phyloP scores from a whole-genome alignment of 2,797 vertebrate species.

The Pempheris klunzingeri region DNA sequence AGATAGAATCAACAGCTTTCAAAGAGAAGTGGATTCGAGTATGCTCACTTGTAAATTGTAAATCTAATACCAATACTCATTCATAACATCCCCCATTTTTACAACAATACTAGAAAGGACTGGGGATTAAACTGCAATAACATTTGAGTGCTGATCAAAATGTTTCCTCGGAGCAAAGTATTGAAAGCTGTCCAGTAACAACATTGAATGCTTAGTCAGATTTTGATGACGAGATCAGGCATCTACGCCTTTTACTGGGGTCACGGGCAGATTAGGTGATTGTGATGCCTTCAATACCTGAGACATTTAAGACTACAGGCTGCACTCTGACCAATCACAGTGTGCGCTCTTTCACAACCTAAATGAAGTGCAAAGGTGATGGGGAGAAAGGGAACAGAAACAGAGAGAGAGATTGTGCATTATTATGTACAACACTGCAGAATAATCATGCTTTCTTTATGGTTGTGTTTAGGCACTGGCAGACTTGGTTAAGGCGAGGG shows the following conservation, averaged over 20 bases:
- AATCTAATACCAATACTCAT: neutral
- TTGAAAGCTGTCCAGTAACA: neutral
- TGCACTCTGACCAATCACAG: neutral
- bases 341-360: neutral
- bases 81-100: neutral
- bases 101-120: neutral
- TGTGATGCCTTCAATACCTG: neutral
- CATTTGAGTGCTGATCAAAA: neutral
- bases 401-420: no score
- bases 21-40: conserved; percentile 7
- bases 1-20: conserved; percentile 30
- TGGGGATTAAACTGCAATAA: neutral
- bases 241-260: neutral
- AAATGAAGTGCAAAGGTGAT: neutral
- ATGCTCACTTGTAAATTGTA: conserved; percentile 1
- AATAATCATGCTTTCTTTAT: neutral
- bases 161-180: neutral
- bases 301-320: neutral
- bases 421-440: no score
- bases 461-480: neutral
- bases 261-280: neutral
- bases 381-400: neutral
- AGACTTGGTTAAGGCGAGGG: neutral
- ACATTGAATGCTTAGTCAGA: neutral
- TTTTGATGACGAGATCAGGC: neutral